Evolutionary conservation across 2,888 invertebrate species (phyloP).

Genomic region (Nephrotoma flavescens): DNA sequence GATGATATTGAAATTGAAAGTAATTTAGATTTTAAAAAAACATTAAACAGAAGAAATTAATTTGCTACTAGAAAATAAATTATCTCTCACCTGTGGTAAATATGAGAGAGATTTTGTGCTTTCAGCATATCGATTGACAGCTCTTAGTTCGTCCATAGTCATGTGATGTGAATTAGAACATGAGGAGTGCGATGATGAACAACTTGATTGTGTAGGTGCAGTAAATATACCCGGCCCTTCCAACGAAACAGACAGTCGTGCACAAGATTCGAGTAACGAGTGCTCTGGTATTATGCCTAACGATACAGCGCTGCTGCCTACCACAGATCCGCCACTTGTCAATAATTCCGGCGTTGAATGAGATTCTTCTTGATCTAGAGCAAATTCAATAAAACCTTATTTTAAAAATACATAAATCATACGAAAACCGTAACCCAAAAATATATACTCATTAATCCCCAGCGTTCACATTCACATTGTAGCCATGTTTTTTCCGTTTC

Average conservation of each 20-base stretch:
- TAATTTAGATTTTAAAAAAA: neutral
- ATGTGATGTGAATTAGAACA: conserved; percentile 52
- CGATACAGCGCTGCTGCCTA: conserved; percentile 42
- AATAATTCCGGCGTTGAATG: conserved; percentile 76
- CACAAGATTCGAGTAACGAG: conserved; percentile 71
- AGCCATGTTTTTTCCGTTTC: conserved; percentile 84
- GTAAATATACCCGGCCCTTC: conserved; percentile 69
- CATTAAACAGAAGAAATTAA: neutral
- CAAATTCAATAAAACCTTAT: conserved; percentile 5
- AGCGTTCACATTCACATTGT: conserved; percentile 77
- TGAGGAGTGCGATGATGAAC: conserved; percentile 60
- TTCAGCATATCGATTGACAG: conserved; percentile 80
- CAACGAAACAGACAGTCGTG: conserved; percentile 71
- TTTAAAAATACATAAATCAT: neutral
- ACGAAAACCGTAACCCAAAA: neutral
- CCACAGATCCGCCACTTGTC: conserved; percentile 47
- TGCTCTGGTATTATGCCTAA: conserved; percentile 78
- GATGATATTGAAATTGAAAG: neutral
- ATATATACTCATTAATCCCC: conserved; percentile 43
- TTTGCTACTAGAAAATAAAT: neutral
- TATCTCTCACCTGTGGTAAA: conserved; percentile 64
- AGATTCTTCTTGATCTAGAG: conserved; percentile 66
- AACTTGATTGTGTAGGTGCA: conserved; percentile 28
- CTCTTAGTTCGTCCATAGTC: conserved; percentile 71
- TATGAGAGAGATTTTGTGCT: conserved; percentile 84